Evolutionary conservation across 2,797 vertebrate genomes (phyloP).

Genomic region (Anisognathus igniventris): DNA sequence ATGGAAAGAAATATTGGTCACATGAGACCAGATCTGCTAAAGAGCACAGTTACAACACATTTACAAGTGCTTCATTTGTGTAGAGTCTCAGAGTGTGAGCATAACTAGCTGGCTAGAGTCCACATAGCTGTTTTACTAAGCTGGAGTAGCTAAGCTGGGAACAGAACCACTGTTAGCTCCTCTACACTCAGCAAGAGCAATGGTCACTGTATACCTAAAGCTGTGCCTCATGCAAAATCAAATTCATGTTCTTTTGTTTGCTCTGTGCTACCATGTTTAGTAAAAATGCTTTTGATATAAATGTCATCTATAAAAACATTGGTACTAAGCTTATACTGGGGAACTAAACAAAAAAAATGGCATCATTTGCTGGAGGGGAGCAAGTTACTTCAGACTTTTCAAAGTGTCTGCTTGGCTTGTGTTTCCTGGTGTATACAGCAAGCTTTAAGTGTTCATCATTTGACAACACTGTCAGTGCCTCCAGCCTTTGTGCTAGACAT

Average conservation of each 20-base stretch:
- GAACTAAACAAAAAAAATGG: neutral
- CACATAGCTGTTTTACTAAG: neutral
- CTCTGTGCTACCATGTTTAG: neutral
- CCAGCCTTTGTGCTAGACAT: neutral
- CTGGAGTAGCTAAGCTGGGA: neutral
- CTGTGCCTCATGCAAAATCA: neutral
- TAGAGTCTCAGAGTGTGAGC: neutral
- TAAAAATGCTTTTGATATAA: neutral
- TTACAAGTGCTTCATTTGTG: neutral
- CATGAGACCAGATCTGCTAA: neutral
- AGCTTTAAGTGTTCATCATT: neutral
- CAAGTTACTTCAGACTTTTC: neutral
- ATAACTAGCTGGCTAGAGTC: neutral
- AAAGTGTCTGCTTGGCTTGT: neutral
- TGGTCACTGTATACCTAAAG: neutral
- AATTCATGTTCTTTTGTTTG: neutral
- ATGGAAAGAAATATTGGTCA: neutral
- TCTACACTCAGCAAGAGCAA: neutral
- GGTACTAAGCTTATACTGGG: neutral
- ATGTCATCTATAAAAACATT: neutral
- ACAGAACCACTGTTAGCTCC: neutral
- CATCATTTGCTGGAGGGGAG: neutral
- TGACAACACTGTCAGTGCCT: neutral
- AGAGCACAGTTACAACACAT: neutral
- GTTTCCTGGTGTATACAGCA: neutral